Base-by-base conservation (phyloP, 2,888 invertebrate genomes). In the Ctenicera cuprea region DNA sequence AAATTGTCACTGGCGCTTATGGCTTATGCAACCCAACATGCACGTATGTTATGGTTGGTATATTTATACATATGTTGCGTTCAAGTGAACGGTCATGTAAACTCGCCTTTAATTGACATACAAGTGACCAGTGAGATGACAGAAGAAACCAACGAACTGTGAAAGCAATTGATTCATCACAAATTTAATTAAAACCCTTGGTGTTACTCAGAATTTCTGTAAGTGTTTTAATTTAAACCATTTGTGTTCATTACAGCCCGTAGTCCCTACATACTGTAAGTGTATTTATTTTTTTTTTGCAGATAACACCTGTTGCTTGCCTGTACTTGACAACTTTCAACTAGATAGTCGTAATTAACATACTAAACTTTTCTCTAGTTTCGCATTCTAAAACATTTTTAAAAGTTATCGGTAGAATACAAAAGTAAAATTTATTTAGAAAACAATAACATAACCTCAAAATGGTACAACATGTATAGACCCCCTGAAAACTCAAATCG, bases 401-500 rank as follows among this genome's bases (percentile, higher is more conserved):
- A 48, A 20, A 18, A 26, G 5, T 26, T 26, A 26, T 26, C 33
- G 7, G 33, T 20, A 1, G 33, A 37, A 37, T 7, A 7, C 14
- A 16, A 3, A 7, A 48, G 9, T 48, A 18, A 1, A 45, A 48
- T 48, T 18, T 11, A 7, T 20, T 48, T 16, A 20, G 18, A 33
- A 11, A 48, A 48, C 11, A 26, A 14, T 20, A 48, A 63, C 33
- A 26, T 63, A 63, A 63, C 63, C 63, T 68, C 70, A 75, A 62
- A 71, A 70, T 75, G 67, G 66, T 37, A 72, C 64, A 78, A 74
- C 71, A 87, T 87, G 87, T 87, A 87, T 78, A 85, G 80, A 80
- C 86, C 86, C 63, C 86, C 86, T 57, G 85, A 85, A 77, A 86
- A 86, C 76, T 77, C 80, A 37, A 87, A 87, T 74, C 81, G 91